A percentile compares a stretch with the other conserved stretches of the same genome.
phyloP scores from a whole-genome alignment of 2,113 vertebrate genomes.

The Rallus limicola region DNA sequence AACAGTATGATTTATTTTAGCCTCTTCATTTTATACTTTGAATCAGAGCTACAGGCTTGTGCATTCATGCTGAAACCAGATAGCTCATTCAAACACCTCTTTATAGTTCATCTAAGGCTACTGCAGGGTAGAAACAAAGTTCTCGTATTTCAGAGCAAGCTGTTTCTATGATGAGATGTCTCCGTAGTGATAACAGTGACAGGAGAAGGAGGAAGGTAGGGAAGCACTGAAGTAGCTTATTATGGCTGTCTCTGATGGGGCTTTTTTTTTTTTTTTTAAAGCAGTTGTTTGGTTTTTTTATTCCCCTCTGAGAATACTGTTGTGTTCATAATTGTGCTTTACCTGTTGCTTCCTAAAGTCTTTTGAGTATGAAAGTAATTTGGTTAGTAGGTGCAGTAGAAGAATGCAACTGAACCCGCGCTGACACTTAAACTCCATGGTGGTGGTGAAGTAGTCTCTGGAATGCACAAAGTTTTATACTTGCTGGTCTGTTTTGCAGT shows the following conservation, averaged over 20 bases:
- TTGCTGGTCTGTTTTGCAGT: background rate
- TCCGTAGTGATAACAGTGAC: background rate
- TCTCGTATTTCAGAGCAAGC: slow-evolving; percentile 22
- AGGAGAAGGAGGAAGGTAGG: background rate
- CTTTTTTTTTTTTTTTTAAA: too few species aligned
- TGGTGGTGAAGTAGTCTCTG: background rate
- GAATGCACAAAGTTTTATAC: background rate
- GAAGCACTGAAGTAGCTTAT: background rate
- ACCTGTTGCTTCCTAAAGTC: background rate
- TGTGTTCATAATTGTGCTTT: background rate
- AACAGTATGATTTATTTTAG: background rate
- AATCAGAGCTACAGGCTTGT: background rate
- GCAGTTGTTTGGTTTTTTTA: too few species aligned
- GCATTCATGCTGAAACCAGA: slow-evolving; percentile 14
- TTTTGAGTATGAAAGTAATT: background rate
- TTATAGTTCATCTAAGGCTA: background rate
- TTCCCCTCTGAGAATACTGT: rapidly evolving
- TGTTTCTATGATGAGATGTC: background rate
- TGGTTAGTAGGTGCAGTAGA: background rate
- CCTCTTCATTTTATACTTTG: background rate
- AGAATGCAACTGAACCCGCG: rapidly evolving
- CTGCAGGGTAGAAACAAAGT: background rate
- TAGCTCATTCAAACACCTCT: background rate
- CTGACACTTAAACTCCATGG: rapidly evolving
- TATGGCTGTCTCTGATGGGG: background rate